Evolutionary conservation across 2,888 invertebrate genomes (phyloP).

Genomic region (Xanthia togata): DNA sequence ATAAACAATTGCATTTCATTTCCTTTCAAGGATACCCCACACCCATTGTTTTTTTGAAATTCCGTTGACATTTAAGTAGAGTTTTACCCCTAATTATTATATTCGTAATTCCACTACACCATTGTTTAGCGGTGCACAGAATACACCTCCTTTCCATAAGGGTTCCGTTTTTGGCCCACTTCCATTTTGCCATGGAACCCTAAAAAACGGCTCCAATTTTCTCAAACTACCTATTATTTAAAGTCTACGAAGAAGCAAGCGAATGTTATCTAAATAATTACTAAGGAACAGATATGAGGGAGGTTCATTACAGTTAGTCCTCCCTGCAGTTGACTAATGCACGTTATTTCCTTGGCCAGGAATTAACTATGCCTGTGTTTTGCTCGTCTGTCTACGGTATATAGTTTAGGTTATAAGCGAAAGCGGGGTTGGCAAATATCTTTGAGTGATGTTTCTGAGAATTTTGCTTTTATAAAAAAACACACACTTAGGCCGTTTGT

Average conservation of each 20-base stretch:
- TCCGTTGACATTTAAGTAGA: too few relatives aligned
- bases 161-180: neutral
- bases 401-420: slow-evolving; percentile 52
- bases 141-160: neutral
- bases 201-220: neutral
- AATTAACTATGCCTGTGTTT: slow-evolving; percentile 85
- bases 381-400: slow-evolving; percentile 73
- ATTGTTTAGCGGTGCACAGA: neutral
- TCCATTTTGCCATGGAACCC: neutral
- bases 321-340: slow-evolving; percentile 84
- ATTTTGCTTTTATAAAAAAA: too few relatives aligned
- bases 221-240: slow-evolving; percentile 3
- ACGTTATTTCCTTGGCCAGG: slow-evolving; percentile 83
- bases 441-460: too few relatives aligned
- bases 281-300: slow-evolving; percentile 72
- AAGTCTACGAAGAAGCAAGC: slow-evolving; percentile 20
- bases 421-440: slow-evolving; percentile 24
- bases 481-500: too few relatives aligned
- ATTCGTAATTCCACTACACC: neutral
- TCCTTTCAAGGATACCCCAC: too few relatives aligned
- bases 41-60: too few relatives aligned
- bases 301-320: slow-evolving; percentile 73
- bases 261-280: slow-evolving; percentile 64
- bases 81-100: neutral
- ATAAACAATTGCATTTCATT: too few relatives aligned